A percentile compares a stretch with the other conserved stretches of the same genome.
Evolutionary conservation across 1,140 invertebrate species (phyloP).

Genomic region (Penaeus chinensis): DNA sequence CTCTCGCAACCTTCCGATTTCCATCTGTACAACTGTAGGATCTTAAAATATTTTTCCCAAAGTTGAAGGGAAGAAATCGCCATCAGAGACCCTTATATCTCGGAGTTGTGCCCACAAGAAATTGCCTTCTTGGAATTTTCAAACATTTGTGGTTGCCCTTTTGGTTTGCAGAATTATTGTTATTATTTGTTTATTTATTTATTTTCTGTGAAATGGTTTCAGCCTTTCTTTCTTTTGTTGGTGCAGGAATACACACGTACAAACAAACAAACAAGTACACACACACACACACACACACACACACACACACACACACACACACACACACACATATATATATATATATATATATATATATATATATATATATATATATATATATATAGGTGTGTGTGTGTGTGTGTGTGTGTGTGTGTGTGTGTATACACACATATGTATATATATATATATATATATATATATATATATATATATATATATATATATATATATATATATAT

Average conservation of each 20-base stretch:
- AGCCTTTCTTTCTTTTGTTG: background rate
- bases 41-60: too few relatives aligned
- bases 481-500: background rate
- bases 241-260: background rate
- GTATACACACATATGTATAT: background rate
- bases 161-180: background rate
- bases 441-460: background rate
- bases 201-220: background rate
- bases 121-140: background rate
- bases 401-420: background rate
- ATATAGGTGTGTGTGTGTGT: background rate
- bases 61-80: too few relatives aligned
- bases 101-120: too few relatives aligned
- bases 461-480: background rate
- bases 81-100: too few relatives aligned
- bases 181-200: background rate
- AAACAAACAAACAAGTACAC: background rate
- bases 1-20: slow-evolving; percentile 3
- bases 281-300: background rate
- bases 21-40: background rate
- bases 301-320: background rate
- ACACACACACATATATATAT: background rate
- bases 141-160: too few relatives aligned
- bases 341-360: background rate
- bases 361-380: background rate